phyloP scores from a whole-genome alignment of 1,140 invertebrate species.

The Caenorhabditis remanei region DNA sequence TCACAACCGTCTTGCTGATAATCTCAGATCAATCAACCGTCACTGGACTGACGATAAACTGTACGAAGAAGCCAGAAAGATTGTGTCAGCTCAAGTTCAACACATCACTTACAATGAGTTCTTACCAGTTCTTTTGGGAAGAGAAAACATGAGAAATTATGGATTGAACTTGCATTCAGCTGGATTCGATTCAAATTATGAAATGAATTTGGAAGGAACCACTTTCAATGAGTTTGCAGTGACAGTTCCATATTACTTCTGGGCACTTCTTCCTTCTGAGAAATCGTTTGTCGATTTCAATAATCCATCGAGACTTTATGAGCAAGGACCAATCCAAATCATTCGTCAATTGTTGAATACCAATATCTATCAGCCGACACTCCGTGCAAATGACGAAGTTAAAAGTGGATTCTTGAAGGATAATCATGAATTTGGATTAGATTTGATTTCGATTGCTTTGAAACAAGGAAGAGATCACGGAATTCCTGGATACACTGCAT shows the following conservation, averaged over 20 bases:
- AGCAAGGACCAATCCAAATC: conserved; percentile 62
- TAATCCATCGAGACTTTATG: conserved; percentile 65
- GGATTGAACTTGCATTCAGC: conserved; percentile 63
- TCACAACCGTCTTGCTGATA: conserved; percentile 80
- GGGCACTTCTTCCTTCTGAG: conserved; percentile 61
- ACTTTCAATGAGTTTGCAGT: conserved; percentile 65
- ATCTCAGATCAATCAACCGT: conserved; percentile 82
- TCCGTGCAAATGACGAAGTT: conserved; percentile 64
- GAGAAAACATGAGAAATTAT: conserved; percentile 68
- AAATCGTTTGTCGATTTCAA: conserved; percentile 62
- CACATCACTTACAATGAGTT: conserved; percentile 79
- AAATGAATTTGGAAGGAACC: conserved; percentile 67
- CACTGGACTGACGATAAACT: conserved; percentile 95
- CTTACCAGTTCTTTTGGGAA: conserved; percentile 78
- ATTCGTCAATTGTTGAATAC: conserved; percentile 58
- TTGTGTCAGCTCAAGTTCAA: conserved; percentile 81
- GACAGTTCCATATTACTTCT: conserved; percentile 57
- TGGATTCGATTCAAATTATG: conserved; percentile 69
- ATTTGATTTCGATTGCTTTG: conserved; percentile 82
- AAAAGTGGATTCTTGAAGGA: conserved; percentile 64
- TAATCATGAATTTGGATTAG: conserved; percentile 78
- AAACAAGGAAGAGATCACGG: conserved; percentile 89
- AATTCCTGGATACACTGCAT: conserved; percentile 86
- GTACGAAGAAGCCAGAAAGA: conserved; percentile 88
- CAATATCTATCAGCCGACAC: conserved; percentile 63